A percentile compares a stretch with the other conserved stretches of the same genome.
These are phyloP conservation scores for Emys orbicularis DNA, from an alignment of 2,797 vertebrate genomes.

Conservation along the genomic window DNA sequence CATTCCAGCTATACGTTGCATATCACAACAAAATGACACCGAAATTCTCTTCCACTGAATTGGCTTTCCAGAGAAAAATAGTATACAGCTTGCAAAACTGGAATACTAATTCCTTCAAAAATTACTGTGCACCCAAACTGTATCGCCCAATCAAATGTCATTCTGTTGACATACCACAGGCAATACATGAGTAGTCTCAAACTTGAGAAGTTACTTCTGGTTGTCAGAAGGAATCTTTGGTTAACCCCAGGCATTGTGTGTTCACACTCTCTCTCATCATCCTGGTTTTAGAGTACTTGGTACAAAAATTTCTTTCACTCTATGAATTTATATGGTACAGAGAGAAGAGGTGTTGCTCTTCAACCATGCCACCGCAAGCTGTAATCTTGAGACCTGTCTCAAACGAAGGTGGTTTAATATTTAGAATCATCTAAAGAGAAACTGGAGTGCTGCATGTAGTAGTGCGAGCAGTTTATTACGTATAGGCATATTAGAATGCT, in stretches of 20 bases:
- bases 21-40: not conserved
- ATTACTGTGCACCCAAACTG: not conserved
- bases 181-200: not conserved
- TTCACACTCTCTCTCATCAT: not conserved
- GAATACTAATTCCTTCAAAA: fast-evolving
- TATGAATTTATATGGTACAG: not conserved
- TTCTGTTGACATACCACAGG: not conserved
- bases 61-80: not conserved
- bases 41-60: not conserved
- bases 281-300: not conserved
- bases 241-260: not conserved
- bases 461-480: not conserved
- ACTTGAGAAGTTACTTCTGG: not conserved
- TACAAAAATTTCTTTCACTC: not conserved
- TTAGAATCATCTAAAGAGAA: not conserved
- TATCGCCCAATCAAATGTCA: not conserved
- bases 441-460: fast-evolving
- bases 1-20: not conserved
- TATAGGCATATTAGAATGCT: not conserved
- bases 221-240: not conserved
- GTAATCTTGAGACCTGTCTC: fast-evolving
- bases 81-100: not conserved
- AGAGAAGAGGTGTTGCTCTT: not conserved
- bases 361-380: fast-evolving
- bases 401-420: not conserved